Base-by-base conservation (phyloP, 2,797 vertebrate genomes). In the Tachyglossus aculeatus region DNA sequence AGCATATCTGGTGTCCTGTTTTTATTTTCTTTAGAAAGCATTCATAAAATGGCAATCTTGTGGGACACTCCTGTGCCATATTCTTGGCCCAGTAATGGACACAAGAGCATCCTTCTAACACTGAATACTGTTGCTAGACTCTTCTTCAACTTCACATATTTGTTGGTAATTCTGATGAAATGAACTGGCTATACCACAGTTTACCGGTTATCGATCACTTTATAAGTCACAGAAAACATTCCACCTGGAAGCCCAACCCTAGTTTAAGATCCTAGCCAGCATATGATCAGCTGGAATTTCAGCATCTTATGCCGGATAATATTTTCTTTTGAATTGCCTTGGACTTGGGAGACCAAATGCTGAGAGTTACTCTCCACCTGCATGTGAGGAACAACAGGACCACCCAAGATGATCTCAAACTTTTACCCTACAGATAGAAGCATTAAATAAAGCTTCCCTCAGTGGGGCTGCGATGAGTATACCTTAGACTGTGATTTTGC, bases 351-450 rank as follows among this genome's bases (percentile, higher is more conserved):
- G 44, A 52, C 67, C 31, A 0, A 12, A 12, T 45, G n/a, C 43
- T 47, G 24, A 3, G 14, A 27, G 44, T 47, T 27, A 7, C 16
- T 29, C 40, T 75, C 48, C 47, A 44, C 40, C 37, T 4, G 19
- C 21, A 29, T 13, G 19, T 31, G 31, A 39, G 12, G 37, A 44
- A 54, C 24, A 40, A 61, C 38, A 55, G 62, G 79, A 66, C 81
- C 74, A 84, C 79, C 81, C 66, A 78, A 21, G 16, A 7, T 22
- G 79, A 63, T 71, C 59, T 74, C 54, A 76, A 68, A 66, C 51
- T 56, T 48, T 31, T 8, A 39, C 33, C 48, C 24, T 71, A 67
- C 74, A 84, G 59, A 76, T 52, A 0, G 3, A 52, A 47, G 40
- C 39, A 39, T 44, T 68, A 63, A 51, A 34, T 39, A 55, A 37